Percentiles rank a stretch among this genome's conserved stretches.
Conservation (phyloP, 2,797 vertebrate species). For the Leptoclinus maculatus region DNA sequence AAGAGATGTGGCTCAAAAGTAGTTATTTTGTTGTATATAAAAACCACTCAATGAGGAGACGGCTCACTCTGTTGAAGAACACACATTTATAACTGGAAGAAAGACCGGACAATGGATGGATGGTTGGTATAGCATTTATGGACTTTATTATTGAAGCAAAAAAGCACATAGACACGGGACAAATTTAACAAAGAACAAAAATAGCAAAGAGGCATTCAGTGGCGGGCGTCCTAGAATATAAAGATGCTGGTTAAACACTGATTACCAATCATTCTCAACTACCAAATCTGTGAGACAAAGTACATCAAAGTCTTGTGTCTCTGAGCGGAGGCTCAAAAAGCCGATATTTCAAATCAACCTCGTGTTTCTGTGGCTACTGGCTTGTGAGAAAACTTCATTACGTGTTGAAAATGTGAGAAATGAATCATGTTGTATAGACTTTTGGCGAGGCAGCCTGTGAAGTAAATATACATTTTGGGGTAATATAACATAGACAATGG, state of each 20-base stretch:
- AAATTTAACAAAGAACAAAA: too few relatives aligned
- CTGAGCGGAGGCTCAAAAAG: background rate
- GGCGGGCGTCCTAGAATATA: conserved; percentile 22
- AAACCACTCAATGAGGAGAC: conserved; percentile 36
- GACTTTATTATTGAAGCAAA: conserved; percentile 14
- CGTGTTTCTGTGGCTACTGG: conserved; percentile 62
- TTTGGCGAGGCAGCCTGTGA: conserved; percentile 78
- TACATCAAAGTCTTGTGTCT: background rate
- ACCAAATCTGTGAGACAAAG: background rate
- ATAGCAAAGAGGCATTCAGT: conserved; percentile 44
- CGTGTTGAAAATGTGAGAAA: conserved; percentile 73
- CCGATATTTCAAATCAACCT: background rate
- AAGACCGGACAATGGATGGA: conserved; percentile 1
- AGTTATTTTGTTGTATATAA: conserved; percentile 58
- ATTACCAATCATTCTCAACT: background rate
- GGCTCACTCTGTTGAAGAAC: conserved; percentile 18
- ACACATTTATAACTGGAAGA: conserved; percentile 1
- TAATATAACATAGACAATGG: conserved; percentile 71
- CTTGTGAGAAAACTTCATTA: conserved; percentile 60
- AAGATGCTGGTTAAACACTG: conserved; percentile 26
- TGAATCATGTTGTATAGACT: conserved; percentile 74
- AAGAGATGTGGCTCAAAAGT: background rate
- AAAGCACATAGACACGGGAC: conserved; percentile 45
- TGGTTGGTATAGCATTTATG: conserved; percentile 15
- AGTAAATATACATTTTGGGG: conserved; percentile 67